A percentile compares a stretch with the other conserved stretches of the same genome.
Conservation (phyloP, 2,888 invertebrate genomes). For the Gisinianus flammeolus region DNA sequence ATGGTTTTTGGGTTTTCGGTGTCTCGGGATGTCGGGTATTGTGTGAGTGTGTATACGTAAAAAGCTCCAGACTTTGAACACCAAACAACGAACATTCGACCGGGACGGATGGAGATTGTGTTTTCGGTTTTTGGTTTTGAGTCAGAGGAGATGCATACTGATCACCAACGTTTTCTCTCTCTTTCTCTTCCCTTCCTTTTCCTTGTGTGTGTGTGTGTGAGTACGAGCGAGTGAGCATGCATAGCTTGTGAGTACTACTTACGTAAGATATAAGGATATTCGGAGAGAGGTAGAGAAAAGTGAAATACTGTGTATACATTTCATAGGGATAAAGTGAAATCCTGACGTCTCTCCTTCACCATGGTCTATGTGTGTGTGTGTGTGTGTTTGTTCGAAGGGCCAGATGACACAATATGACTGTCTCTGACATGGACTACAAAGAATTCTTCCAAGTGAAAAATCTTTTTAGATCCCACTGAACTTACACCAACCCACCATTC, state of each 20-base stretch:
- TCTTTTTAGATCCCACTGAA: constrained; percentile 26
- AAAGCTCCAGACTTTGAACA: no score
- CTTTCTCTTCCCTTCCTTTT: constrained; percentile 6
- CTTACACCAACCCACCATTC: background rate
- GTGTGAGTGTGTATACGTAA: no score
- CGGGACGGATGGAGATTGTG: background rate
- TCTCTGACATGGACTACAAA: constrained; percentile 43
- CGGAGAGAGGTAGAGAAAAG: background rate
- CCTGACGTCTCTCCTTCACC: background rate
- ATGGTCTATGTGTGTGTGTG: background rate
- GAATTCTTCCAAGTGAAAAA: constrained; percentile 45
- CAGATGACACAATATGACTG: constrained; percentile 41
- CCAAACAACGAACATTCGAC: background rate
- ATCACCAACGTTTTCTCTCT: background rate
- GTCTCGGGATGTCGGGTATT: no score
- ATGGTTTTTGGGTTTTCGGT: background rate
- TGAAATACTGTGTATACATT: background rate
- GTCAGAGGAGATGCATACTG: constrained; percentile 9
- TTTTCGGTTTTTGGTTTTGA: background rate
- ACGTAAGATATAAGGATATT: no score
- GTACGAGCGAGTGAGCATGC: no score
- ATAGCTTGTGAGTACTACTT: no score
- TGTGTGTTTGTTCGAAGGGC: background rate
- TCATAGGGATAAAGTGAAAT: background rate
- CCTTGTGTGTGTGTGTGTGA: background rate